Percentiles rank a stretch among this genome's conserved stretches.
These are phyloP conservation scores for Teleiodes luculella DNA, from an alignment of 2,888 invertebrate genomes.

Conservation along the genomic window DNA sequence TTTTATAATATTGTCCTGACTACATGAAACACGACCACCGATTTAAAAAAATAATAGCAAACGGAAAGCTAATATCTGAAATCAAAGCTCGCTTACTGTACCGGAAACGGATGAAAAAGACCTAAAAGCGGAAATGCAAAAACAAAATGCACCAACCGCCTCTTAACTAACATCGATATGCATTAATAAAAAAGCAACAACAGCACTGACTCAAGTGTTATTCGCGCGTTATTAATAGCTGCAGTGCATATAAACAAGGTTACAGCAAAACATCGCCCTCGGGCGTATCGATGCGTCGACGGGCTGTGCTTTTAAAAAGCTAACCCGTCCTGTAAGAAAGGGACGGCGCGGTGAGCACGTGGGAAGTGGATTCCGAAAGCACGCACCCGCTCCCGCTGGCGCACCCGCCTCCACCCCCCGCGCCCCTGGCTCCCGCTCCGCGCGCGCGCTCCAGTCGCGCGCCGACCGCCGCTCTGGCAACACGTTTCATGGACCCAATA, in stretches of 20 bases:
- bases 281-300: conserved; percentile 72
- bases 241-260: conserved; percentile 74
- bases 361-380: conserved; percentile 77
- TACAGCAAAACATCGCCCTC: conserved; percentile 65
- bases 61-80: conserved; percentile 6
- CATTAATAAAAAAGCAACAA: conserved; percentile 52
- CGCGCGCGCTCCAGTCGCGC: conserved; percentile 73
- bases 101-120: conserved; percentile 47
- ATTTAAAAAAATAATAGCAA: background rate
- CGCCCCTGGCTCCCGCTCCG: conserved; percentile 36
- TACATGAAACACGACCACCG: background rate
- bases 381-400: conserved; percentile 62
- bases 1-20: too few species aligned
- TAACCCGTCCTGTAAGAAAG: conserved; percentile 74
- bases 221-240: conserved; percentile 73
- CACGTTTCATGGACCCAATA: conserved; percentile 38
- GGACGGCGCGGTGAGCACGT: conserved; percentile 70
- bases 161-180: conserved; percentile 46
- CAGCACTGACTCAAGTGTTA: conserved; percentile 58
- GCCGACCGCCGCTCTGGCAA: conserved; percentile 70
- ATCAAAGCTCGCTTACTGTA: conserved; percentile 15
- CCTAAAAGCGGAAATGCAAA: conserved; percentile 51
- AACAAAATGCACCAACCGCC: conserved; percentile 46
- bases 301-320: conserved; percentile 71
- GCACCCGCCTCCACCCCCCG: conserved; percentile 39